Evolutionary conservation across 2,888 invertebrate species (phyloP).

Genomic region (Heliconius charithonia): DNA sequence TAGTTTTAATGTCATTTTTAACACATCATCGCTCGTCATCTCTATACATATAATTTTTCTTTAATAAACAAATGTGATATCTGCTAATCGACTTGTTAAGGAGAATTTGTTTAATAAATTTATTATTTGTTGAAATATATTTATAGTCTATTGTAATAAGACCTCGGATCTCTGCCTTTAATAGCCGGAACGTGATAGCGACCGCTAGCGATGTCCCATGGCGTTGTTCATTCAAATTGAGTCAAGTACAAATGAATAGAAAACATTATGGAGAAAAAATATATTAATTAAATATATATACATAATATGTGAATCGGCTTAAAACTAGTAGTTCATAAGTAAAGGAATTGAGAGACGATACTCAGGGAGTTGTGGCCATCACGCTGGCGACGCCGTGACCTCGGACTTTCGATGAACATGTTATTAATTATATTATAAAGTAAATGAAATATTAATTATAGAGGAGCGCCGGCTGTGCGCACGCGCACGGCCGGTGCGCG

Average conservation of each 20-base stretch:
- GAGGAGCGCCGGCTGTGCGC: not conserved
- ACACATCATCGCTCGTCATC: slow-evolving; percentile 24
- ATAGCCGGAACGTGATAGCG: not conserved
- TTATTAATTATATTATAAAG: slow-evolving; percentile 30
- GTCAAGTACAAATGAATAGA: slow-evolving; percentile 77
- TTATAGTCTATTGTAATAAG: slow-evolving; percentile 21
- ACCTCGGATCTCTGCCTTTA: not conserved
- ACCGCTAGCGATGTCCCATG: slow-evolving; percentile 28
- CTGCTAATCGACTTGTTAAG: slow-evolving; percentile 26
- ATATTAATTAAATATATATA: slow-evolving; percentile 46
- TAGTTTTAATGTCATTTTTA: slow-evolving; percentile 23
- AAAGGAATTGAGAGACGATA: slow-evolving; percentile 71
- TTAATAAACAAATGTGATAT: slow-evolving; percentile 27
- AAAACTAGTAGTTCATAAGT: slow-evolving; percentile 73
- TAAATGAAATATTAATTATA: slow-evolving; percentile 5
- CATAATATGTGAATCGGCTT: slow-evolving; percentile 70
- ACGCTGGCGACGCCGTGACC: slow-evolving; percentile 55
- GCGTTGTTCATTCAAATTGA: slow-evolving; percentile 52
- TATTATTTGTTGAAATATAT: slow-evolving; percentile 26
- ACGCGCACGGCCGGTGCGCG: slow-evolving; percentile 44
- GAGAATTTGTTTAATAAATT: slow-evolving; percentile 25
- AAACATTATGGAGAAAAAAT: slow-evolving; percentile 56
- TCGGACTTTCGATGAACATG: slow-evolving; percentile 59
- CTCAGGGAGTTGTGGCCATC: slow-evolving; percentile 44
- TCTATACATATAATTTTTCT: slow-evolving; percentile 8